Conservation (phyloP, 1,140 invertebrate species). For the Drosophila virilis region DNA sequence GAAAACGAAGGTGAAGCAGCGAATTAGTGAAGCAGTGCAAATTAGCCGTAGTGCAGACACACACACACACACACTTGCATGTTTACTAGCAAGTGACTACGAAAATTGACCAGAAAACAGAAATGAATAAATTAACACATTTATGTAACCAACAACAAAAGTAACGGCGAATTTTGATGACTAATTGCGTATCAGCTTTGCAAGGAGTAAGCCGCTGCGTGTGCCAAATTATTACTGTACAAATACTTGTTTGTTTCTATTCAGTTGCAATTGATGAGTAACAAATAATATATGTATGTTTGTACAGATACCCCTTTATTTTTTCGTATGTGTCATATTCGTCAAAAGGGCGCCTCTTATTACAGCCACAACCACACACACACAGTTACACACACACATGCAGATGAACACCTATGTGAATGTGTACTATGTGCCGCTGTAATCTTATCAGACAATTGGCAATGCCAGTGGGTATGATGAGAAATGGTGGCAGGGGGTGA, state of each 20-base stretch:
- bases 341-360: slow-evolving; percentile 40
- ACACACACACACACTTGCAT: slow-evolving; percentile 12
- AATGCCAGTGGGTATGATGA: slow-evolving; percentile 32
- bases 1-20: slow-evolving; percentile 53
- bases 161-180: slow-evolving; percentile 49
- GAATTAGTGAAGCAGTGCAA: slow-evolving; percentile 65
- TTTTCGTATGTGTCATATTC: slow-evolving; percentile 41
- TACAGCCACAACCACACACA: background rate
- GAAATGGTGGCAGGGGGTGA: background rate
- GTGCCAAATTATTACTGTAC: slow-evolving; percentile 16
- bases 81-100: slow-evolving; percentile 37
- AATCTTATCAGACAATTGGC: slow-evolving; percentile 68
- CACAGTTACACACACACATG: background rate
- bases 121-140: slow-evolving; percentile 76
- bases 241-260: background rate
- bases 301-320: slow-evolving; percentile 1
- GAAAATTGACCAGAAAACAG: slow-evolving; percentile 62
- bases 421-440: slow-evolving; percentile 24
- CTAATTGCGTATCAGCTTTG: slow-evolving; percentile 58
- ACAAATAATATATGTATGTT: slow-evolving; percentile 6
- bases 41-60: slow-evolving; percentile 28
- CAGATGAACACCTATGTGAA: background rate
- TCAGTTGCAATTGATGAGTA: slow-evolving; percentile 11
- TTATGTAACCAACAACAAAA: slow-evolving; percentile 67
- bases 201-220: slow-evolving; percentile 21